Base-by-base conservation (phyloP, 2,797 vertebrate genomes). In the Crypturellus tataupa region DNA sequence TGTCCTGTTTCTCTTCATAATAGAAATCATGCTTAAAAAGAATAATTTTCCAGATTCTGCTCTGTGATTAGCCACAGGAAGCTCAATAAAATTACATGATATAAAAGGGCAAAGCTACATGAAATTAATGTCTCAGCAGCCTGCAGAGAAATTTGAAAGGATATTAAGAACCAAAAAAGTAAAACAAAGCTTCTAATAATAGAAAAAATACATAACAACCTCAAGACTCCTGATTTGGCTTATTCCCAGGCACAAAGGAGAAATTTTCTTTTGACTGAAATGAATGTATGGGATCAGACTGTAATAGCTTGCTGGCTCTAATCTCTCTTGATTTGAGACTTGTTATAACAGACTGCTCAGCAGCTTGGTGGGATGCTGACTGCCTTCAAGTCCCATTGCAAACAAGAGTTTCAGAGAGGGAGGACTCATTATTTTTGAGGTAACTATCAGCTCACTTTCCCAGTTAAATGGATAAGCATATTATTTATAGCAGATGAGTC, bases 61-160 rank as follows among this genome's bases (percentile, higher is more conserved):
- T 80, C 23, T 87, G 39, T 70, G 65, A 91, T 88, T 91, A 96
- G 65, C 75, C 40, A 90, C 77, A 83, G 82, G 69, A 94, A 94
- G 79, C 15, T 37, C 46, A 63, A 59, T 64, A 62, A 95, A 95
- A 96, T 90, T 77, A 83, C 17, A 60, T 1, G 1, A 9, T 59
- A 87, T 87, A 93, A 85, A 94, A 2, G 17, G 70, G 84, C 53
- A 86, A 31, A 82, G 40, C 75, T 72, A 80, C 2, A 4, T 35
- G 27, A 92, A 94, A 94, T 95, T 90, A 96, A 6, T 85, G 47
- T 87, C 64, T 35, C 59, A 84, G 44, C 18, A 81, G 70, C 49
- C 82, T 79, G 75, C 62, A 92, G 80, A 89, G 73, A 84, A 89
- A 94, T 68, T n/a, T 37, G 80, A 86, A 93, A 91, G 33, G 79